phyloP scores from a whole-genome alignment of 2,113 vertebrate species.

The Saccopteryx leptura region DNA sequence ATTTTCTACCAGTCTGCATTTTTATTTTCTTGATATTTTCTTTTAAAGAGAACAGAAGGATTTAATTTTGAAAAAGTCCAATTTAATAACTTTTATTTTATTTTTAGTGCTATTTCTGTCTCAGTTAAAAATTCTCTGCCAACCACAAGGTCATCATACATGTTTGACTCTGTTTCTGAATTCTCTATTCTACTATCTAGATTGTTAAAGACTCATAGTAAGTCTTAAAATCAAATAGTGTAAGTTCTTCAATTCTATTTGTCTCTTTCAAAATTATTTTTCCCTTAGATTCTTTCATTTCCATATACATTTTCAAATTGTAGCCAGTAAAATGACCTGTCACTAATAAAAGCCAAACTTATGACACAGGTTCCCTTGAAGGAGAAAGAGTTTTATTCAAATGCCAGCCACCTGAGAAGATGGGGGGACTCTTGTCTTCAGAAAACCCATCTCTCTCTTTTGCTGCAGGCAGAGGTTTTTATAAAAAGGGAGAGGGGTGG shows the following conservation, averaged over 20 bases:
- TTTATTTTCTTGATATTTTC: not conserved
- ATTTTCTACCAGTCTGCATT: not conserved
- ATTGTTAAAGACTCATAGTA: not conserved
- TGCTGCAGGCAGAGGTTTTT: too few relatives aligned
- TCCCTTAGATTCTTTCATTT: not conserved
- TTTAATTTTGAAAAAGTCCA: slow-evolving; percentile 24
- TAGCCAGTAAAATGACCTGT: too few relatives aligned
- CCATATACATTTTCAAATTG: not conserved
- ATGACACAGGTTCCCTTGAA: too few relatives aligned
- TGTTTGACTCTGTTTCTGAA: not conserved
- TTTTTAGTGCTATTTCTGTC: not conserved
- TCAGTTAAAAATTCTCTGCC: slow-evolving; percentile 1
- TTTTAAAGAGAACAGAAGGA: slow-evolving; percentile 25
- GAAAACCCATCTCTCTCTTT: too few relatives aligned
- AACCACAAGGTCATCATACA: not conserved
- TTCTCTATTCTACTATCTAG: not conserved
- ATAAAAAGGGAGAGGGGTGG: too few relatives aligned
- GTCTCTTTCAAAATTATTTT: not conserved
- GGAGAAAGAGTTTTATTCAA: too few relatives aligned
- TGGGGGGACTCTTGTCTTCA: too few relatives aligned
- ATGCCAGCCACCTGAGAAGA: too few relatives aligned
- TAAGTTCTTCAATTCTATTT: not conserved
- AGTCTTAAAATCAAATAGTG: not conserved
- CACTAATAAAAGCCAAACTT: too few relatives aligned
- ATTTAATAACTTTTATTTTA: not conserved